Base-by-base conservation (phyloP, 2,888 invertebrate genomes). In the Atherix ibis region DNA sequence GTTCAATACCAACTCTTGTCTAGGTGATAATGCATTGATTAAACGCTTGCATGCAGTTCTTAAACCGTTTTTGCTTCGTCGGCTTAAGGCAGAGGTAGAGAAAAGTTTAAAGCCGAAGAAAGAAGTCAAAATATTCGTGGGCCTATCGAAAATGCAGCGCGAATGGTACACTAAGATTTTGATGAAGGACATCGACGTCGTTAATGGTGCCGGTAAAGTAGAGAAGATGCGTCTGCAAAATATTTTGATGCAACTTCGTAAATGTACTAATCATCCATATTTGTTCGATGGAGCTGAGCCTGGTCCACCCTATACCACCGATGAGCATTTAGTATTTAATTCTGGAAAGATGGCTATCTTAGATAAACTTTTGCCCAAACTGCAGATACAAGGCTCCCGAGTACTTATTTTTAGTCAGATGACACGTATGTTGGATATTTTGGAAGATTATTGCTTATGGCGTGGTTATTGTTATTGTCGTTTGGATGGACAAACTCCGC, bases 81-180 rank as follows among this genome's bases (percentile, higher is more conserved):
- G 98, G 51, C 68, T 99, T 36, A 98, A 99, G 54, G 75, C 92
- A 1, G 98, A 99, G 56, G 98, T 99, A 10, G 98, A 99, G 54
- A 97, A 94, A 53, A 76, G 78, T 41, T 67, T 99, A 2, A 83
- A 91, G 50, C 98, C 98, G 0, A 99, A 98, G 55, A 95, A 97
- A 51, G 98, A 98, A 62, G 70, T 91, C 0, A 99, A 98, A 65
- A 83, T 88, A 9, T 98, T 94, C 62, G 78, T 95, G 18, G 97
- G 97, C 0, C 65, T 99, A 32, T 92, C 92, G 48, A 95, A 97
- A 67, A 92, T 99, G 94, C 98, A 98, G 61, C 68, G 98, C 38
- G 98, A 99, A 55, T 94, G 94, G 94, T 98, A 98, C 57, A 97
- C 97, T 1, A 97, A 94, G 62, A 87, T 98, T 17, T 61, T 98